phyloP scores from a whole-genome alignment of 2,797 vertebrate species.

The Falco berigora region DNA sequence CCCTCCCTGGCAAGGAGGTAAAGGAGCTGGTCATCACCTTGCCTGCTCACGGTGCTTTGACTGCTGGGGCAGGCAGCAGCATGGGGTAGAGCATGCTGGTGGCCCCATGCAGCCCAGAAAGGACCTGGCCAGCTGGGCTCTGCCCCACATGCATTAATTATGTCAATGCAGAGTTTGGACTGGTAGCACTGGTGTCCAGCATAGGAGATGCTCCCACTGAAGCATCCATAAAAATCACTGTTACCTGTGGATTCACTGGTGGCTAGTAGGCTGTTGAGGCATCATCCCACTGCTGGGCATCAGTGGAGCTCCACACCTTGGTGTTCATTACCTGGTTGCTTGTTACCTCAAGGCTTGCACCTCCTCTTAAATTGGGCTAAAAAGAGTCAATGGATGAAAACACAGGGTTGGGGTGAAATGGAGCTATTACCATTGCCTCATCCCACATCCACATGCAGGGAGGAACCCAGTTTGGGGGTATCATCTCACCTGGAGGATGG shows the following conservation, averaged over 20 bases:
- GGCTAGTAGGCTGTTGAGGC: not conserved
- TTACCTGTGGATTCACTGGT: not conserved
- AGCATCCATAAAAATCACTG: not conserved
- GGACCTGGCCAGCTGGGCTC: not conserved
- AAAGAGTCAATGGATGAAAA: not conserved
- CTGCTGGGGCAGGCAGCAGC: not conserved
- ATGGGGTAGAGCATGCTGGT: not conserved
- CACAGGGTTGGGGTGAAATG: accelerated
- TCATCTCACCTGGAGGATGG: not conserved
- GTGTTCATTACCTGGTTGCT: not conserved
- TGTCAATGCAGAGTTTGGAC: not conserved
- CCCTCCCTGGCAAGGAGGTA: not conserved
- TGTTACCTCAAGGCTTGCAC: not conserved
- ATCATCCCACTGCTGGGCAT: accelerated
- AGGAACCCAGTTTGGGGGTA: not conserved
- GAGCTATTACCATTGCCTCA: not conserved
- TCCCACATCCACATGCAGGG: not conserved
- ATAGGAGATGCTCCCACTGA: not conserved
- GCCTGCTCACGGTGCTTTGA: not conserved
- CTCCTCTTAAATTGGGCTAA: not conserved
- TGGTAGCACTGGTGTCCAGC: not conserved
- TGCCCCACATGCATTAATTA: not conserved
- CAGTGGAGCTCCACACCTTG: not conserved
- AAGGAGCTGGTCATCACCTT: not conserved
- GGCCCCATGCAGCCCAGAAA: not conserved